Percentiles rank a stretch among this genome's conserved stretches.
Evolutionary conservation across 1,140 invertebrate species (phyloP).

Genomic region (Eriosoma lanigerum): DNA sequence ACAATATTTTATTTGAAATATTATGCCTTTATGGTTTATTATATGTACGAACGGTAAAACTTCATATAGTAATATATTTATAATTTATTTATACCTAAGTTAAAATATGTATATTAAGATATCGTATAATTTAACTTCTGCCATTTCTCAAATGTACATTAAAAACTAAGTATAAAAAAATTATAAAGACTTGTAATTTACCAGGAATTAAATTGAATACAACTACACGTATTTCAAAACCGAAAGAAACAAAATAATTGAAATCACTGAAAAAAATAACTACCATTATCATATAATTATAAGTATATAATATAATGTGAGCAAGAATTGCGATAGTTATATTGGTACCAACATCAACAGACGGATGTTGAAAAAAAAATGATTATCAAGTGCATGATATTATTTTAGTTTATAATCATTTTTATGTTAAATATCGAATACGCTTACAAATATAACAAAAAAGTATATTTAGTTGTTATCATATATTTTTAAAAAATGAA

Average conservation of each 20-base stretch:
- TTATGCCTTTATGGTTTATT: neutral
- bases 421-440: too few relatives aligned
- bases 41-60: neutral
- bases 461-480: too few relatives aligned
- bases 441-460: too few relatives aligned
- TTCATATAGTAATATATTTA: neutral
- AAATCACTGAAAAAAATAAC: neutral
- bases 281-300: neutral
- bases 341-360: too few relatives aligned
- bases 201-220: neutral
- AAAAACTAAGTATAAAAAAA: neutral
- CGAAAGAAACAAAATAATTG: neutral
- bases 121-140: neutral
- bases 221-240: neutral
- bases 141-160: neutral
- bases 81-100: neutral
- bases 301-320: too few relatives aligned
- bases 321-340: too few relatives aligned
- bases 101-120: too few relatives aligned
- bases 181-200: neutral
- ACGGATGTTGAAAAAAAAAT: too few relatives aligned
- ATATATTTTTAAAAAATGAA: too few relatives aligned
- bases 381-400: too few relatives aligned
- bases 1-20: constrained; percentile 5
- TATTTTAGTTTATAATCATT: too few relatives aligned